Base-by-base conservation (phyloP, 2,113 vertebrate species). In the Prolemur simus region DNA sequence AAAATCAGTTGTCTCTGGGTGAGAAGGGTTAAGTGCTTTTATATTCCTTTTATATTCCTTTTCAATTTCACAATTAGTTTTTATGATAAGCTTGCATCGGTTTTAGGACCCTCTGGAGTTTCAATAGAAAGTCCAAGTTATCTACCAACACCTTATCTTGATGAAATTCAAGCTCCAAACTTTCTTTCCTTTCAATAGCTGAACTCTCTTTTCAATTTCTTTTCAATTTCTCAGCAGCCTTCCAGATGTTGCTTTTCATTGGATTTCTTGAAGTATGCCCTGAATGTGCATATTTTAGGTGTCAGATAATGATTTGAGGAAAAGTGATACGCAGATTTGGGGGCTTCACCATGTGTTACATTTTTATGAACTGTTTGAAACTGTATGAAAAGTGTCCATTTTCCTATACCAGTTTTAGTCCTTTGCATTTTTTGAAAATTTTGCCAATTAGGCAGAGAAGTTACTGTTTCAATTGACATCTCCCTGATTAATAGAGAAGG, bases 41-140 rank as follows among this genome's bases (percentile, higher is more conserved):
- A 64, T 12, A 37, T 76, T n/a, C n/a, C n/a, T n/a, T n/a, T n/a
- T n/a, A n/a, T n/a, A n/a, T n/a, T n/a, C 21, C 74, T 63, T 83
- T 93, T 82, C 17, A n/a, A 29, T 82, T 83, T 96, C 83, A 21
- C n/a, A 81, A 20, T 68, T 91, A n/a, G 83, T n/a, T 60, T 91
- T 87, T 71, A n/a, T 27, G 42, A 89, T 69, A 42, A 58, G 8
- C 17, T 81, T 60, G 29, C 11, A 47, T 81, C 89, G 74, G 58
- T 82, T 17, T 74, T 23, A 74, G 49, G 8, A 23, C 25, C 34
- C 4, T 47, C 45, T 39, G 14, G 6, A 39, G 49, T 71, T 71
- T 74, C 10, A 56, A 32, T 23, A 7, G 45, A 64, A 76, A 83
- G 56, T n/a, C 27, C 27, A 83, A 63, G 15, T 60, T 83, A n/a